These are phyloP conservation scores for Oxystoma pomonae DNA, from an alignment of 2,888 invertebrate genomes.

Conservation along the genomic window DNA sequence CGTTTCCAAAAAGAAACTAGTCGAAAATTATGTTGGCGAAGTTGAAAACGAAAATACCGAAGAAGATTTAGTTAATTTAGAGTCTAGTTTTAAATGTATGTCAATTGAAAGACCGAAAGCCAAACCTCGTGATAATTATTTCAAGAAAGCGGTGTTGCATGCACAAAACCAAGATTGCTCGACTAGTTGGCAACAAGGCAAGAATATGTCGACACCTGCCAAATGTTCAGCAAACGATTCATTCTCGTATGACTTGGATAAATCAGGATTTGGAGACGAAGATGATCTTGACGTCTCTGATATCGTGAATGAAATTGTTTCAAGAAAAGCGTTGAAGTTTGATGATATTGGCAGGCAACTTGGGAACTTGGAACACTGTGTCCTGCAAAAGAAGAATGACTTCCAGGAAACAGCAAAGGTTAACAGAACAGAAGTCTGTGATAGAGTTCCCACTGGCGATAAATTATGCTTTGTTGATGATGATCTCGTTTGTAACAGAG, in stretches of 20 bases:
- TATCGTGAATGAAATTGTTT: conserved; percentile 52
- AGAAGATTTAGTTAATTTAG: conserved; percentile 10
- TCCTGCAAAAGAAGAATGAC: neutral
- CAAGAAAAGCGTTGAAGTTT: conserved; percentile 31
- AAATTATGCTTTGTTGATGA: too few species aligned
- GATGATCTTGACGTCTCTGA: conserved; percentile 50
- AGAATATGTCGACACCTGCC: conserved; percentile 34
- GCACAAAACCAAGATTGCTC: conserved; percentile 26
- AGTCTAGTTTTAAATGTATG: conserved; percentile 21
- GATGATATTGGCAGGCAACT: neutral
- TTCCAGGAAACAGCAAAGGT: neutral
- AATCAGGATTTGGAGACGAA: conserved; percentile 44
- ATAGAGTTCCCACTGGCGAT: too few species aligned
- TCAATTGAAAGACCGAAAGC: conserved; percentile 13
- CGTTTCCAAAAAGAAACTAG: conserved; percentile 21
- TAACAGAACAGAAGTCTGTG: neutral
- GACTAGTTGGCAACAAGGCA: too few species aligned
- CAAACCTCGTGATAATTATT: conserved; percentile 36
- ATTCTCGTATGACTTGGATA: conserved; percentile 30
- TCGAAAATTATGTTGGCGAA: neutral
- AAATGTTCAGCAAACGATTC: conserved; percentile 14
- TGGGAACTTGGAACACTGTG: neutral
- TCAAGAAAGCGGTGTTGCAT: conserved; percentile 30
- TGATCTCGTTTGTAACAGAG: neutral
- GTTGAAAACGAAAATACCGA: conserved; percentile 9